Conservation (phyloP, 1,140 invertebrate genomes). For the Drosophila sulfurigaster region DNA sequence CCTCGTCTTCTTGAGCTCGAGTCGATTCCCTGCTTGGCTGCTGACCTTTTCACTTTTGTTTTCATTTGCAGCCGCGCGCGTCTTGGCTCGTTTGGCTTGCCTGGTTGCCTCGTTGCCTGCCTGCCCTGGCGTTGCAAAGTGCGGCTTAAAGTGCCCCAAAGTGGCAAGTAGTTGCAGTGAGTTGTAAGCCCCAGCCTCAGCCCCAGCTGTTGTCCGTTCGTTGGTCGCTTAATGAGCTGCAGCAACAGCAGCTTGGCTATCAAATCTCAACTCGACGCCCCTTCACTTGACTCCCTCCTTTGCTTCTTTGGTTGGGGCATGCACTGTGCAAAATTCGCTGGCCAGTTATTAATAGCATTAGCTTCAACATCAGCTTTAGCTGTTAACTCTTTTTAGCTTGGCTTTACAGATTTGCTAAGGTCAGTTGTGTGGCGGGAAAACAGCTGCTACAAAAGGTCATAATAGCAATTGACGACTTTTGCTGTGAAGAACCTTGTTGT, state of each 20-base stretch:
- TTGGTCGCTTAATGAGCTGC: slow-evolving; percentile 78
- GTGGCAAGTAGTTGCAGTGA: slow-evolving; percentile 39
- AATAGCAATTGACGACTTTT: slow-evolving; percentile 61
- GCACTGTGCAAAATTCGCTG: slow-evolving; percentile 62
- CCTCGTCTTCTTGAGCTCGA: slow-evolving; percentile 30
- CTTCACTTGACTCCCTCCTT: neutral
- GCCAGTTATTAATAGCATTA: slow-evolving; percentile 65
- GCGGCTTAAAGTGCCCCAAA: slow-evolving; percentile 50
- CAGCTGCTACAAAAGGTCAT: slow-evolving; percentile 69
- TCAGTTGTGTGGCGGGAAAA: slow-evolving; percentile 67
- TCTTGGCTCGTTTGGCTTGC: slow-evolving; percentile 45
- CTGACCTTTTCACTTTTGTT: slow-evolving; percentile 83
- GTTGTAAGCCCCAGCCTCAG: slow-evolving; percentile 8
- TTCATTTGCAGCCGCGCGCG: slow-evolving; percentile 65
- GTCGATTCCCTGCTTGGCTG: slow-evolving; percentile 54
- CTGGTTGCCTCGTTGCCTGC: slow-evolving; percentile 41
- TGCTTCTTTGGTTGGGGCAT: slow-evolving; percentile 5
- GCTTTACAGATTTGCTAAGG: slow-evolving; percentile 58
- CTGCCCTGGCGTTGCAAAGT: slow-evolving; percentile 47
- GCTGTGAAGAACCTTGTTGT: slow-evolving; percentile 70
- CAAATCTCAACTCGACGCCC: slow-evolving; percentile 33
- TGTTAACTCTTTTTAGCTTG: slow-evolving; percentile 24
- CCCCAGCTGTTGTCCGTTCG: slow-evolving; percentile 45
- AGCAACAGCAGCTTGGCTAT: slow-evolving; percentile 66
- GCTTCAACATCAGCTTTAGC: slow-evolving; percentile 6